Evolutionary conservation across 30 jellyfish, hydroid and myxozoan genomes (phyloP), one percentile per base, ranked within the genome.

Genomic region (Aurelia aurita complex sp. Pacific): DNA sequence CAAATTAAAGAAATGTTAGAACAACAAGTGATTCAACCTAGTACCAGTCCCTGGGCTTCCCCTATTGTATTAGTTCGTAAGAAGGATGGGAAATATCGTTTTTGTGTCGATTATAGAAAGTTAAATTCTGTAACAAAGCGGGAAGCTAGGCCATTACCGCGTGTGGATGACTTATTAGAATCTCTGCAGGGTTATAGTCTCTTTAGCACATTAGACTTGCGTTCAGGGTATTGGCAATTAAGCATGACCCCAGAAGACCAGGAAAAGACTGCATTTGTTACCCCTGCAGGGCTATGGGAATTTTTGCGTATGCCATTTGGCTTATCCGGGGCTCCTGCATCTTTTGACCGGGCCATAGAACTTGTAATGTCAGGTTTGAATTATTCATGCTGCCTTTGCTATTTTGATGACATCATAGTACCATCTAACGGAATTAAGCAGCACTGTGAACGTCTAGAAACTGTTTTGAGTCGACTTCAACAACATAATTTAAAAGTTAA

Each of bases 211-310:
- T 59, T 83, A 1, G 92, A 83, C 29, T 23, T 23, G 29, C 29
- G 29, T 23, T 23, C 29, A 2, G 94, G 91, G 32, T 66, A 88
- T 51, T 79, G 96, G 92, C 86, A 86, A 52, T 15, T 70, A 3
- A 15, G 74, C 17, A 57, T 76, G 9, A 90, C 60, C 42, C 87
- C 80, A 29, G 12, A 70, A 43, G 96, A 88, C 75, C 62, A 36
- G 40, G 88, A 88, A 42, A 88, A 81, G 33, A 84, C 87, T 10
- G 93, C 93, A 3, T 84, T 84, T 63, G 64, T 42, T 3, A 84
- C 87, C 82, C 87, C 93, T 23, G 13, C 66, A 23, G 81, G 82
- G 65, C 50, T 73, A 64, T 84, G 93, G 81, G 93, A 84, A 64
- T 60, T 73, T 73, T 32, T 36, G 42, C 43, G 79, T 43, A 69